These are phyloP conservation scores for Notodonta dromedarius DNA, from an alignment of 2,888 invertebrate genomes.

Conservation along the genomic window DNA sequence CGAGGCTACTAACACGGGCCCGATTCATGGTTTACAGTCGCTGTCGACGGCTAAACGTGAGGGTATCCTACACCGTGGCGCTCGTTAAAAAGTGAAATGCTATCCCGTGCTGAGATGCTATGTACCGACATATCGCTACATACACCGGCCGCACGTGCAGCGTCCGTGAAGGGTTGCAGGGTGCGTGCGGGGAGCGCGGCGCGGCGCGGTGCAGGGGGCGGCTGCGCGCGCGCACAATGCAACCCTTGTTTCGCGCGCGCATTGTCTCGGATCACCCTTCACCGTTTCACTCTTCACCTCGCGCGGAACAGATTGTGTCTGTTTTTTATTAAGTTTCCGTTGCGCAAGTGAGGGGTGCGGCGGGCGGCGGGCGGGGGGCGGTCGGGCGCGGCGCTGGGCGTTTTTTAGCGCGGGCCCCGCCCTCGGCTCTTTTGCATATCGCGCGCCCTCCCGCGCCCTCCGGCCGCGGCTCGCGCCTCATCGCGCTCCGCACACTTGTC, in stretches of 20 bases:
- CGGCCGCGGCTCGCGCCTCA: slow-evolving; percentile 11
- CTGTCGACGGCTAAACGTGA: slow-evolving; percentile 16
- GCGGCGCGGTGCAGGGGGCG: slow-evolving; percentile 20
- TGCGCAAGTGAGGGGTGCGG: slow-evolving; percentile 43
- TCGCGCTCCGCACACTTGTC: not conserved
- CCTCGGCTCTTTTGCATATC: slow-evolving; percentile 64
- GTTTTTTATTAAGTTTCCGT: slow-evolving; percentile 57
- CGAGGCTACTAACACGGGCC: not conserved
- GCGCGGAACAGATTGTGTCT: slow-evolving; percentile 63
- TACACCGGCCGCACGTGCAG: slow-evolving; percentile 45
- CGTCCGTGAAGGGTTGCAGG: slow-evolving; percentile 37
- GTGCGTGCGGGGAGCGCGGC: slow-evolving; percentile 19
- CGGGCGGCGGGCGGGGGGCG: slow-evolving; percentile 27
- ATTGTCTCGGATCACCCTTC: slow-evolving; percentile 52
- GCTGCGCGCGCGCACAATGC: slow-evolving; percentile 57
- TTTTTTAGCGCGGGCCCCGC: slow-evolving; percentile 48
- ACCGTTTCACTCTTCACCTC: slow-evolving; percentile 58
- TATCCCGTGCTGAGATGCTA: slow-evolving; percentile 38
- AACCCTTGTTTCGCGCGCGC: slow-evolving; percentile 46
- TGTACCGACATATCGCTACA: slow-evolving; percentile 38
- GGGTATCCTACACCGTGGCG: slow-evolving; percentile 19
- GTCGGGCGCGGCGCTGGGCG: slow-evolving; percentile 40
- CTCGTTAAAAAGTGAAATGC: slow-evolving; percentile 53
- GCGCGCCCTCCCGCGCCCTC: slow-evolving; percentile 28
- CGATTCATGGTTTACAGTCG: not conserved